Evolutionary conservation across 2,888 invertebrate genomes (phyloP), one percentile per base, ranked within the genome.

Genomic region (Catocala fraxini): DNA sequence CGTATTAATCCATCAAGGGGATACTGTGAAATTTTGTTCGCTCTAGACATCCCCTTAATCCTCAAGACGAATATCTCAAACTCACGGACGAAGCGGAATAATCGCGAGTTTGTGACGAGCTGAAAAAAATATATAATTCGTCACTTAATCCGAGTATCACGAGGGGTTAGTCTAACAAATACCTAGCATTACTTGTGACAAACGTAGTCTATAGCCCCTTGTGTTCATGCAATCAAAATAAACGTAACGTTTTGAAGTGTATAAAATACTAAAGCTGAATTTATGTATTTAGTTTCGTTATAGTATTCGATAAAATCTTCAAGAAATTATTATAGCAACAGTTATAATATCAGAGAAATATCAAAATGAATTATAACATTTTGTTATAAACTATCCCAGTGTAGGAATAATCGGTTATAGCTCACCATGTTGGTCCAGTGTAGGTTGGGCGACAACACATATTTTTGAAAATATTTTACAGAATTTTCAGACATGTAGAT

Each of bases 11-110:
- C 90, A 89, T 91, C 92, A 91, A 83, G 89, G 83, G 88, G 88
- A 88, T 88, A 85, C 89, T 89, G 87, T 89, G 87, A 92, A 91
- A 91, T 90, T 89, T 89, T 87, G 87, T 87, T 88, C 86, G 81
- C 81, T 85, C 86, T 86, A 88, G 86, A 85, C 90, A 83, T 77
- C 85, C 87, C 87, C 89, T 84, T 93, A 92, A 93, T 91, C 93
- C 92, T 84, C 80, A 91, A 91, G 90, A 92, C 90, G 92, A 91
- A 93, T 93, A 91, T 91, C 93, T 89, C 88, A 89, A 92, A 92
- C 89, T 91, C 90, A 90, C 86, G 89, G 80, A 87, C 87, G 85
- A 77, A 87, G 89, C 87, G 87, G 87, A 88, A 90, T 90, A 91
- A 92, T 89, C 91, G 90, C 85, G 81, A 84, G 86, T 85, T 88